Conservation (phyloP, 2,113 vertebrate species). For the Hippolais icterina region DNA sequence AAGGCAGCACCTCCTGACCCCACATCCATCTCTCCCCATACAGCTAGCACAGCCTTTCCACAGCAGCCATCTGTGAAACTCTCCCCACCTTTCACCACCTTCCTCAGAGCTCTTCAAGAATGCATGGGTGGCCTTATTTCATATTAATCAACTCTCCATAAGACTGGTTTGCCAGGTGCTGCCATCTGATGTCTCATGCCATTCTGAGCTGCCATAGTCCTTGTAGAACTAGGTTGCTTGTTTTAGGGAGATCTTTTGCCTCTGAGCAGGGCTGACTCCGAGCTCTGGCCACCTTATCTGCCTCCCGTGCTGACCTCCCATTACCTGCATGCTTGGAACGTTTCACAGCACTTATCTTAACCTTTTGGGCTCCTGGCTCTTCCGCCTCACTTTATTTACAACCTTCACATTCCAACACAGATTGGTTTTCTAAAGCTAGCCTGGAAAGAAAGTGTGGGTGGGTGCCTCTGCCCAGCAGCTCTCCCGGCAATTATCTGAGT, state of each 20-base stretch:
- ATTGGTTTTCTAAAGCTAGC: neutral
- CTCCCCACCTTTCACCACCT: neutral
- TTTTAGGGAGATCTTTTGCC: neutral
- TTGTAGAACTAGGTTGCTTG: neutral
- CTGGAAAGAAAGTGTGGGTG: neutral
- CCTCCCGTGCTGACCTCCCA: neutral
- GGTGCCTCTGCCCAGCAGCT: neutral
- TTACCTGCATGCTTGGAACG: neutral
- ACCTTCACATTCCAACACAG: neutral
- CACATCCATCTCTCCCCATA: neutral
- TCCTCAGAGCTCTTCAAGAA: neutral
- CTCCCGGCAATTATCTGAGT: neutral
- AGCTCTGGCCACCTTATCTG: neutral
- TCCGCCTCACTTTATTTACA: constrained; percentile 18
- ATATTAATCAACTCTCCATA: neutral
- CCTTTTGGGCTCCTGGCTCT: neutral
- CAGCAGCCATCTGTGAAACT: neutral
- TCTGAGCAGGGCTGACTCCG: neutral
- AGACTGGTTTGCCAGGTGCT: neutral
- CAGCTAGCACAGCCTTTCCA: neutral
- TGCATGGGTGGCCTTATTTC: neutral
- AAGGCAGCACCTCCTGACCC: neutral
- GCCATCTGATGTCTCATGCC: neutral
- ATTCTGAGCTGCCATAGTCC: neutral
- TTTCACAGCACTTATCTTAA: neutral